Conservation (phyloP, 2,888 invertebrate species). For the Thera britannica region DNA sequence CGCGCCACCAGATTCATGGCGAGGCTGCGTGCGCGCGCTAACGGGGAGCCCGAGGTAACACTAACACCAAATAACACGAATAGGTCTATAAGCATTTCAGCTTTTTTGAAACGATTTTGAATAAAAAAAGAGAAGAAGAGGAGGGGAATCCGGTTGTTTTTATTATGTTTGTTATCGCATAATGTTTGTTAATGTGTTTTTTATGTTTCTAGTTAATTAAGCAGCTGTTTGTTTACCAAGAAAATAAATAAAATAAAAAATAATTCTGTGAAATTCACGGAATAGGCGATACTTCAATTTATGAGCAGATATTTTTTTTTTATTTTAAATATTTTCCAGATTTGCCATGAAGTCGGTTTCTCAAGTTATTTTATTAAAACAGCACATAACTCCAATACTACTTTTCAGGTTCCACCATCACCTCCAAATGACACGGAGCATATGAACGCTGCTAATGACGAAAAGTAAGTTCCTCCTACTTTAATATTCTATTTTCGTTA, state of each 20-base stretch:
- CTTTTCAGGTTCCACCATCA: conserved; percentile 50
- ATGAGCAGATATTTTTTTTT: not conserved
- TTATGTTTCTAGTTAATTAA: too few relatives aligned
- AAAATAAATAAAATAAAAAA: too few relatives aligned
- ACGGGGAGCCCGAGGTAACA: conserved; percentile 44
- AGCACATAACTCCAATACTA: not conserved
- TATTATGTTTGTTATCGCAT: too few relatives aligned
- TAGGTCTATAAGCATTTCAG: too few relatives aligned
- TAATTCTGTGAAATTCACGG: too few relatives aligned
- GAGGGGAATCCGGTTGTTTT: too few relatives aligned
- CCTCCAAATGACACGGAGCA: conserved; percentile 51
- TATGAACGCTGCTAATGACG: conserved; percentile 49
- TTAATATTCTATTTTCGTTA: not conserved
- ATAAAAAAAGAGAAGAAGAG: too few relatives aligned
- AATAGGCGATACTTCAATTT: not conserved
- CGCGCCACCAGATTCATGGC: conserved; percentile 77
- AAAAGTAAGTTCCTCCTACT: conserved; percentile 49
- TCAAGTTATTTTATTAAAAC: not conserved
- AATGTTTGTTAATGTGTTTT: too few relatives aligned
- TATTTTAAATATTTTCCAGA: too few relatives aligned
- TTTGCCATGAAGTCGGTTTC: too few relatives aligned
- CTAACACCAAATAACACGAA: not conserved
- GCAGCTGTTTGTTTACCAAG: too few relatives aligned
- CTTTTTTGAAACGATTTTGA: too few relatives aligned
- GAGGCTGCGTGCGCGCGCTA: conserved; percentile 48